Percentiles rank a stretch among this genome's conserved stretches.
These are phyloP conservation scores for Gymnorhina tibicen DNA, from an alignment of 2,113 vertebrate species.

Conservation along the genomic window DNA sequence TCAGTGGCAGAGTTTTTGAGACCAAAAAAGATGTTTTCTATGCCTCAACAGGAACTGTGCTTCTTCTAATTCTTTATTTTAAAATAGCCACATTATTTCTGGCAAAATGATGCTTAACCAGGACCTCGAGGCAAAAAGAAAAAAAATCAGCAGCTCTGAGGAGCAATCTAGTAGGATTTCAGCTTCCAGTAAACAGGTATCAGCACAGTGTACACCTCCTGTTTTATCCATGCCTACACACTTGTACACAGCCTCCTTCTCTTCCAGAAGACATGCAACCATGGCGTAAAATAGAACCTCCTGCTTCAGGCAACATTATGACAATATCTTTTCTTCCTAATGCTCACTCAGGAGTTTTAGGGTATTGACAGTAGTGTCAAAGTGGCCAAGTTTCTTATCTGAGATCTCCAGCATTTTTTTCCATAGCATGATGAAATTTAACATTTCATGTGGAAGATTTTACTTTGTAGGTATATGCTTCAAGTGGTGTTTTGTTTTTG, in stretches of 20 bases:
- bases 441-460: background rate
- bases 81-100: background rate
- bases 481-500: background rate
- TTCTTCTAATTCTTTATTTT: background rate
- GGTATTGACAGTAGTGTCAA: background rate
- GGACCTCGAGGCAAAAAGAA: fast-evolving
- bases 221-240: background rate
- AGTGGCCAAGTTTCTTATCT: background rate
- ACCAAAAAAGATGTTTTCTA: background rate
- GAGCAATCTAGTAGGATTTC: background rate
- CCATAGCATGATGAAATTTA: background rate
- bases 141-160: background rate
- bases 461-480: background rate
- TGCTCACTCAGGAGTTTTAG: background rate
- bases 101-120: background rate
- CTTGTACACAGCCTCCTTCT: background rate
- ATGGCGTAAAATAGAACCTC: background rate
- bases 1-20: background rate
- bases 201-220: fast-evolving
- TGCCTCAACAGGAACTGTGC: background rate
- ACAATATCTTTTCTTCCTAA: background rate
- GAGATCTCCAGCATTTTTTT: background rate
- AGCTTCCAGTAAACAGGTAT: background rate
- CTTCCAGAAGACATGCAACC: background rate
- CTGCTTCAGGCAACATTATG: background rate